Base-by-base conservation (phyloP, 2,113 vertebrate species). In the Thomomys bottae region DNA sequence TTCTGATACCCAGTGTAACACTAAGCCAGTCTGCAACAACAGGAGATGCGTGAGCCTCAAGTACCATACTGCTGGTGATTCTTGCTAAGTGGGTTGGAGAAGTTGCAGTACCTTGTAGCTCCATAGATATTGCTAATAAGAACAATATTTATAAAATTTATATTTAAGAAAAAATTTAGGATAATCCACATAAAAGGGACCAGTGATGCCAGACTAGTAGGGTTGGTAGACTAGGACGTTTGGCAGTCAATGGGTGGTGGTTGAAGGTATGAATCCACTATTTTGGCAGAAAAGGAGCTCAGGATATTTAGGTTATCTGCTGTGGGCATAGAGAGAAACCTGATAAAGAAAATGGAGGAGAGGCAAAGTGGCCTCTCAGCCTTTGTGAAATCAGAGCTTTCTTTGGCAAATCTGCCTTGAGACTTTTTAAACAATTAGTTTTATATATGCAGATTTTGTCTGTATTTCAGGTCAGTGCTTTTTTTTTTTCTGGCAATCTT, bases 271-370 rank as follows among this genome's bases (percentile, higher is more conserved):
- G 77, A 82, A 40, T 93, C 36, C 61, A 84, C 40, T 85, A 32
- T 88, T 92, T 90, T 81, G 71, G 38, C 23, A 80, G 42, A n/a
- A 61, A 54, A 88, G 64, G 67, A 90, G 54, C 70, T 79, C 26
- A 24, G 80, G 70, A 70, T 88, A 68, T 84, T 63, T 81, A 77
- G 11, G n/a, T 87, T 34, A n/a, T 70, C 67, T 75, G 88, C 89
- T 87, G 15, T 84, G 63, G 75, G 45, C 57, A 10, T 84, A 40
- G 78, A 88, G 54, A 88, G 49, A 93, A 26, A 11, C 34, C 64
- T 40, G 38, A 84, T 5, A 32, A 68, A 89, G 77, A n/a, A 87
- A 82, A n/a, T 38, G 34, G 49, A 38, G 34, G 32, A 66, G 28
- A 23, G 26, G 70, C 24, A 54, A 38, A 0, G 28, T 45, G 84